phyloP scores from a whole-genome alignment of 2,797 vertebrate species.

The Petrocephalus sullivani region DNA sequence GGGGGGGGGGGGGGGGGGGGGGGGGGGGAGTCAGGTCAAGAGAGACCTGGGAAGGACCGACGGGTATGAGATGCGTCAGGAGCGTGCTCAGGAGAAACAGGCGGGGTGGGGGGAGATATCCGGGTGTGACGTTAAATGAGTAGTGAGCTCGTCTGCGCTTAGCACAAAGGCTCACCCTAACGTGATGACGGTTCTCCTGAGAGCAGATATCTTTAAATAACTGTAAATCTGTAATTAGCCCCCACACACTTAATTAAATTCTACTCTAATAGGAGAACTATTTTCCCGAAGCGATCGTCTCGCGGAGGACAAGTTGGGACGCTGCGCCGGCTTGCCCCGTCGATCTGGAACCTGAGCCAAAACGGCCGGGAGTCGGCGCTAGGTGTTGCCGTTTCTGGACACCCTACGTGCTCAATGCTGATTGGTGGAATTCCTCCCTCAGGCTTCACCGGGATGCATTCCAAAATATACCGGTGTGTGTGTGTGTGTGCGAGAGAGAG shows the following conservation, averaged over 20 bases:
- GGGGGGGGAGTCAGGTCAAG: not conserved
- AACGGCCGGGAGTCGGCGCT: slow-evolving; percentile 53
- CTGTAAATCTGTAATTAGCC: slow-evolving; percentile 61
- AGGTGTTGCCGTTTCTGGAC: slow-evolving; percentile 59
- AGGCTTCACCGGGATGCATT: slow-evolving; percentile 56
- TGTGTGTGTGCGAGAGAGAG: slow-evolving; percentile 39
- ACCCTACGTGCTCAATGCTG: slow-evolving; percentile 49
- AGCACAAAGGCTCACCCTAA: not conserved
- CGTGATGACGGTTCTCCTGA: slow-evolving; percentile 42
- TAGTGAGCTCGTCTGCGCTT: not conserved
- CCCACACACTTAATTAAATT: slow-evolving; percentile 64
- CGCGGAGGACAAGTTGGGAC: slow-evolving; percentile 64
- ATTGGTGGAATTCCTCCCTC: slow-evolving; percentile 59
- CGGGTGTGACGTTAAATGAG: not conserved
- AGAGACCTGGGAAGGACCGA: not conserved
- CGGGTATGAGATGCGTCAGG: not conserved
- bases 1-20: too few species aligned
- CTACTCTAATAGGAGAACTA: slow-evolving; percentile 62
- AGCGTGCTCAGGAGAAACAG: not conserved
- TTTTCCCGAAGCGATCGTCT: slow-evolving; percentile 66
- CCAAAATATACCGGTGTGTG: slow-evolving; percentile 61
- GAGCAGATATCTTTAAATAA: slow-evolving; percentile 43
- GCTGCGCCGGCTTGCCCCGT: slow-evolving; percentile 68
- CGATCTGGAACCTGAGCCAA: slow-evolving; percentile 57
- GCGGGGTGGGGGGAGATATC: not conserved